Percentiles rank a stretch among this genome's conserved stretches.
Evolutionary conservation across 2,888 invertebrate species (phyloP).

Genomic region (Dryobotodes eremita): DNA sequence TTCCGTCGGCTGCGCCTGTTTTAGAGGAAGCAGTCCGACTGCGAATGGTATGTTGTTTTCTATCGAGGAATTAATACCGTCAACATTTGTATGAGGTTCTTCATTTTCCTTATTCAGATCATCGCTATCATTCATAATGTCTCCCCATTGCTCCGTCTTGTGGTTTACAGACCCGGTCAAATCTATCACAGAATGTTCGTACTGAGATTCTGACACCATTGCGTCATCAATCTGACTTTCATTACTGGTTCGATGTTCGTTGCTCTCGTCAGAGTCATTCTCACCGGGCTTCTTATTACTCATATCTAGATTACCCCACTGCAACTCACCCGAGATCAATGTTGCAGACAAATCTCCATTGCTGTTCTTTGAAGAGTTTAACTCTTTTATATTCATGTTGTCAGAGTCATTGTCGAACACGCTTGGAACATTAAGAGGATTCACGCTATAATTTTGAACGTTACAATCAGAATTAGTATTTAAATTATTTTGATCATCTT

Average conservation of each 20-base stretch:
- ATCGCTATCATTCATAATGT: constrained; percentile 70
- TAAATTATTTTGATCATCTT: constrained; percentile 66
- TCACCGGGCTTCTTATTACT: constrained; percentile 65
- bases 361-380: constrained; percentile 52
- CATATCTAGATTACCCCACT: constrained; percentile 76
- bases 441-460: constrained; percentile 68
- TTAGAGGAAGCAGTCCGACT: constrained; percentile 86
- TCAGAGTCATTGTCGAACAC: constrained; percentile 66
- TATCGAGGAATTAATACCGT: constrained; percentile 69
- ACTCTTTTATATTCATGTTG: constrained; percentile 64
- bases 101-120: constrained; percentile 76
- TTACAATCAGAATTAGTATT: constrained; percentile 65
- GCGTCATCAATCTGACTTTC: constrained; percentile 64
- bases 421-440: constrained; percentile 60
- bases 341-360: constrained; percentile 67
- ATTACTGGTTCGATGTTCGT: constrained; percentile 41
- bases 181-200: constrained; percentile 75
- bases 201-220: constrained; percentile 65
- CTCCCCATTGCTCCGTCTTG: constrained; percentile 75
- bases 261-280: constrained; percentile 54
- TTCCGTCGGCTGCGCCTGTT: constrained; percentile 77
- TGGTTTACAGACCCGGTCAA: constrained; percentile 73
- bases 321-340: constrained; percentile 66
- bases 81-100: constrained; percentile 60
- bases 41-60: constrained; percentile 86